A percentile compares a stretch with the other conserved stretches of the same genome.
These are phyloP conservation scores for Phthorimaea operculella DNA, from an alignment of 1,140 invertebrate genomes.

Conservation along the genomic window DNA sequence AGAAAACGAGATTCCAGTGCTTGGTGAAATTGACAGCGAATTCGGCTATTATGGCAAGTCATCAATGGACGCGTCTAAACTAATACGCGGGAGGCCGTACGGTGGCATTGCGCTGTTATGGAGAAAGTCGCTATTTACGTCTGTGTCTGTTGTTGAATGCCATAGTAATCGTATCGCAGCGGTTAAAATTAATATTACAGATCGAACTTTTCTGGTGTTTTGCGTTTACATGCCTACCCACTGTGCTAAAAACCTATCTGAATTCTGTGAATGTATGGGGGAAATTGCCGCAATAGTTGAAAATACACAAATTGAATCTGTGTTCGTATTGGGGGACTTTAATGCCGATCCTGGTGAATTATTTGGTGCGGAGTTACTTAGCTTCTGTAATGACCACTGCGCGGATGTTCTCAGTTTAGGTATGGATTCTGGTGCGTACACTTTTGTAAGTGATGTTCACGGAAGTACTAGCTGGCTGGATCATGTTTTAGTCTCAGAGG, in stretches of 20 bases:
- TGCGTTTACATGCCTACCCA: not conserved
- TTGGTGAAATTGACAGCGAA: not conserved
- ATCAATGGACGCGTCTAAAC: not conserved
- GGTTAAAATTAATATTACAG: not conserved
- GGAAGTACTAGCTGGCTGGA: slow-evolving; percentile 1
- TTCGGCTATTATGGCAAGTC: not conserved
- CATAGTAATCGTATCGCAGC: not conserved
- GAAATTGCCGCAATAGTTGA: slow-evolving; percentile 1
- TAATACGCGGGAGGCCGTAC: not conserved
- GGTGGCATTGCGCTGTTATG: not conserved
- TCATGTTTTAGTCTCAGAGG: not conserved
- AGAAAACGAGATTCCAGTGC: not conserved
- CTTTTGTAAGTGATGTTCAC: slow-evolving; percentile 3
- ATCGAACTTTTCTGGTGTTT: not conserved
- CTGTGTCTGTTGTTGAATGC: not conserved
- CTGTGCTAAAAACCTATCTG: not conserved
- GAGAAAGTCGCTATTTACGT: not conserved
- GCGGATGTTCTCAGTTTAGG: not conserved
- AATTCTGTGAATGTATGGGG: not conserved
- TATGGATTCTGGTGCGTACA: not conserved
- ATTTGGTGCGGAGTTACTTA: not conserved
- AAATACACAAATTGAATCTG: not conserved
- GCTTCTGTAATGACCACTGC: not conserved
- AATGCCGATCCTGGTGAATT: slow-evolving; percentile 1
- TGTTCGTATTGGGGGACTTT: not conserved